These are phyloP conservation scores for Athrips mouffetella DNA, from an alignment of 2,888 invertebrate species.

Conservation along the genomic window DNA sequence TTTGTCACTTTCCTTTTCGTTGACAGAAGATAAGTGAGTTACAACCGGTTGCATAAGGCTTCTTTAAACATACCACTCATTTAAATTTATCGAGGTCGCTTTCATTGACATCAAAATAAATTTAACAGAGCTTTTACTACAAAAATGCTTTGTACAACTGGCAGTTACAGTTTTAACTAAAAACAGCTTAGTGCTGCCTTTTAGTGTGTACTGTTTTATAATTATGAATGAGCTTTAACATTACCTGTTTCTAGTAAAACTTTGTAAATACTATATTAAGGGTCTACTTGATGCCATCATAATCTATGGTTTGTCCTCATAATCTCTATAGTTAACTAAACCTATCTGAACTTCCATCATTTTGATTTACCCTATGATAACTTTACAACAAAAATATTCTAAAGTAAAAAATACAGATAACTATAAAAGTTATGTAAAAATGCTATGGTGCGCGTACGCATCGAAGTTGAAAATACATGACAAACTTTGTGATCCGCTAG, in stretches of 20 bases:
- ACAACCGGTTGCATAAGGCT: no score
- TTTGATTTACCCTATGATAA: constrained; percentile 1
- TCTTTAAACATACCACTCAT: no score
- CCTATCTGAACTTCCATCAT: background rate
- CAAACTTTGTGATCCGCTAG: constrained; percentile 26
- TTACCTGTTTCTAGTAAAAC: constrained; percentile 45
- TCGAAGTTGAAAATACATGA: background rate
- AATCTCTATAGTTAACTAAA: background rate
- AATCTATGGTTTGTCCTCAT: constrained; percentile 5
- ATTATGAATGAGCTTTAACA: constrained; percentile 52
- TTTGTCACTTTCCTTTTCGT: no score
- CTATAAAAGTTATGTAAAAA: constrained; percentile 25
- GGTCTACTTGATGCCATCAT: constrained; percentile 65
- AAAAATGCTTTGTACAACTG: no score
- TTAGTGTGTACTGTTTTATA: constrained; percentile 34
- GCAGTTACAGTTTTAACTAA: no score
- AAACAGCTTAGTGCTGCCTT: no score
- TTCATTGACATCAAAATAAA: no score
- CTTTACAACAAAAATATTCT: constrained; percentile 1
- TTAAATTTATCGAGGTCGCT: no score
- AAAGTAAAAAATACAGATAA: constrained; percentile 15
- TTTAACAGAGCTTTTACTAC: no score
- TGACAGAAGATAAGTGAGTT: no score
- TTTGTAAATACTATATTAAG: constrained; percentile 63
- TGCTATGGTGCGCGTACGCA: background rate